A percentile compares a stretch with the other conserved stretches of the same genome.
phyloP scores from a whole-genome alignment of 2,113 vertebrate species.

The Ageneiosus marmoratus region DNA sequence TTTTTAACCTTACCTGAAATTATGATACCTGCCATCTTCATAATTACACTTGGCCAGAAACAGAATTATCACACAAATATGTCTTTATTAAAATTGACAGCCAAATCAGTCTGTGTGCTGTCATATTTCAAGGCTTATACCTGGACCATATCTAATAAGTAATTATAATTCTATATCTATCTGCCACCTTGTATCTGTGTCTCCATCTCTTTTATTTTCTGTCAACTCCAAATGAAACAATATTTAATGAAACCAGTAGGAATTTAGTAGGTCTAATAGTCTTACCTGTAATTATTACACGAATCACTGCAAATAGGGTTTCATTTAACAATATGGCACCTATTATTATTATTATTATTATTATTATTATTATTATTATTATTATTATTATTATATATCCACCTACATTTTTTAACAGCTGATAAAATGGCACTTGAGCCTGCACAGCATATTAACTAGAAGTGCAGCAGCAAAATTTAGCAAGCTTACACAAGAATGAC shows the following conservation, averaged over 20 bases:
- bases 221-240: too few relatives aligned
- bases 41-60: not conserved
- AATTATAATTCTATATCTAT: not conserved
- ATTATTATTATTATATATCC: too few relatives aligned
- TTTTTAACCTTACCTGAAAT: not conserved
- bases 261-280: too few relatives aligned
- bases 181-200: not conserved
- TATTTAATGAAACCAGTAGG: too few relatives aligned
- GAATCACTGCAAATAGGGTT: not conserved
- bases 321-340: not conserved
- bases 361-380: too few relatives aligned
- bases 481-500: not conserved
- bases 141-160: not conserved
- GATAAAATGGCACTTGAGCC: not conserved
- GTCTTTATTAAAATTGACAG: conserved; percentile 10
- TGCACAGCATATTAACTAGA: not conserved
- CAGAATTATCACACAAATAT: not conserved
- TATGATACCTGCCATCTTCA: not conserved
- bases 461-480: not conserved
- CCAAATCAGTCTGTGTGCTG: not conserved
- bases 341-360: too few relatives aligned
- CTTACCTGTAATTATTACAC: too few relatives aligned
- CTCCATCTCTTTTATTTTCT: too few relatives aligned
- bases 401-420: not conserved
- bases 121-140: not conserved